phyloP scores from a whole-genome alignment of 35 echinoderm and acorn worm genomes.

The Amphiura filiformis region DNA sequence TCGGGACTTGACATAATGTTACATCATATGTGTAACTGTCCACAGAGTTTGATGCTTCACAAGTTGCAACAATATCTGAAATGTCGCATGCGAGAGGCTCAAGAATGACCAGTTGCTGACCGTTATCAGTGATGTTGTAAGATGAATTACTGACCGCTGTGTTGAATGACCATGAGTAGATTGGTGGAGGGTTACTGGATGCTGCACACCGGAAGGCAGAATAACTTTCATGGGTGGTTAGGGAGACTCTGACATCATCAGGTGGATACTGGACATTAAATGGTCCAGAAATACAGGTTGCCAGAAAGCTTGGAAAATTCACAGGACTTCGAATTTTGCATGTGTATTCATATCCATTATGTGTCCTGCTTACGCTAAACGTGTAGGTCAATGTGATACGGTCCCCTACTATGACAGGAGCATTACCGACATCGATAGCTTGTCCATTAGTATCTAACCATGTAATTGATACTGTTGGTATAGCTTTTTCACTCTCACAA shows the following conservation, averaged over 20 bases:
- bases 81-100: background rate
- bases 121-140: background rate
- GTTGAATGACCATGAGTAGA: background rate
- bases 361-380: background rate
- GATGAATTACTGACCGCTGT: background rate
- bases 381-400: background rate
- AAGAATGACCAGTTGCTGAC: constrained; percentile 1
- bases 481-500: constrained; percentile 8
- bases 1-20: constrained; percentile 3
- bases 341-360: background rate
- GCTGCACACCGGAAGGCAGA: background rate
- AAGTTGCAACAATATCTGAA: constrained; percentile 1
- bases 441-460: too few relatives aligned
- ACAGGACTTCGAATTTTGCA: constrained; percentile 1
- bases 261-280: constrained; percentile 2
- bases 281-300: constrained; percentile 9
- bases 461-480: background rate
- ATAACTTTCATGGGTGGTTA: background rate
- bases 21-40: background rate
- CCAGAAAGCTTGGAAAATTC: background rate
- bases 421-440: background rate
- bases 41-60: background rate
- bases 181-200: background rate
- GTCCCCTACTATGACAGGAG: background rate
- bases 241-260: background rate